Percentiles rank a stretch among this genome's conserved stretches.
Evolutionary conservation across 2,113 vertebrate species (phyloP).

Genomic region (Anhinga anhinga): DNA sequence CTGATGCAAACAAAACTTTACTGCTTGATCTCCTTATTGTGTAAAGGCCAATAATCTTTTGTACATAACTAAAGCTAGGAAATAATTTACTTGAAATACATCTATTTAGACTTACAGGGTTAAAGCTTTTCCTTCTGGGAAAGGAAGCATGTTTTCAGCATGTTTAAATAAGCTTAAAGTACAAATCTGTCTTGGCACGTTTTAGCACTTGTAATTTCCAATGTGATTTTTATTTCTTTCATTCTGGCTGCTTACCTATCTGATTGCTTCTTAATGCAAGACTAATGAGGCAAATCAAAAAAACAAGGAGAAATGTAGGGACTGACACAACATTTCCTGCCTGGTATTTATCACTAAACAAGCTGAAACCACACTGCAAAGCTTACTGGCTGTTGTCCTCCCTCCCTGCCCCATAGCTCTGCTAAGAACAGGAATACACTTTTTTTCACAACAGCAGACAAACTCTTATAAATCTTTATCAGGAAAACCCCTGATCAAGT

Average conservation of each 20-base stretch:
- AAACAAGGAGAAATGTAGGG: neutral
- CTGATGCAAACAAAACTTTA: neutral
- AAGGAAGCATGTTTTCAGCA: neutral
- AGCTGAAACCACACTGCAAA: neutral
- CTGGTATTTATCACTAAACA: neutral
- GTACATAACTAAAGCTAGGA: neutral
- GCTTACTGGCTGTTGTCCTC: neutral
- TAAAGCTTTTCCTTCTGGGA: neutral
- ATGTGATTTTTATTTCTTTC: neutral
- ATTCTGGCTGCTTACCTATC: neutral
- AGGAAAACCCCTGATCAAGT: neutral
- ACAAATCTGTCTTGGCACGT: neutral
- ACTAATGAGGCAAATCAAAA: neutral
- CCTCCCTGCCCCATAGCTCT: neutral
- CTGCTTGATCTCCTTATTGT: neutral
- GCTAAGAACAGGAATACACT: neutral
- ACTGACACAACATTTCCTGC: neutral
- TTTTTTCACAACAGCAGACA: neutral
- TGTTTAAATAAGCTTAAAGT: neutral
- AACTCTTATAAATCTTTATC: neutral
- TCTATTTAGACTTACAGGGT: neutral
- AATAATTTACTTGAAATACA: neutral
- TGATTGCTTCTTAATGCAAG: neutral
- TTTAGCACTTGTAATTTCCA: neutral
- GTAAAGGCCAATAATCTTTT: neutral